Base-by-base conservation (phyloP, 2,113 vertebrate species). In the Meles meles region DNA sequence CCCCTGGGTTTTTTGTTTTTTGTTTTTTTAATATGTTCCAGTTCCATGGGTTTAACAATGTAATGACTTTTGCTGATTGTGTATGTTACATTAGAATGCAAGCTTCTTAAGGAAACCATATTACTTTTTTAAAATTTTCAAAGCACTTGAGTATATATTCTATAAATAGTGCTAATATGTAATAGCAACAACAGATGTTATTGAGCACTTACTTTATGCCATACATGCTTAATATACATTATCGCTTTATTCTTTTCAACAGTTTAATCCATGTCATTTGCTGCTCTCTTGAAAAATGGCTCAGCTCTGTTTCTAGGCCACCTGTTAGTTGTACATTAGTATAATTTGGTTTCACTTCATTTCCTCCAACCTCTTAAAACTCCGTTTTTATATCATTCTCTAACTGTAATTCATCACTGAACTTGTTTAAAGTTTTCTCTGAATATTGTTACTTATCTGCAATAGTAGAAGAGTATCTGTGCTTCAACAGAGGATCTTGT, bases 341-440 rank as follows among this genome's bases (percentile, higher is more conserved):
- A 42, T 76, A 93, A 76, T 65, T 95, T 77, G 55, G 82, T 76
- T 76, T 76, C 5, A 74, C 74, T 37, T 76, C 44, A 57, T 69
- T 84, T 31, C 65, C 44, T 39, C 17, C 65, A 81, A n/a, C 42
- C n/a, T 92, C 37, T 88, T 14, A 67, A 93, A 67, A 49, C 39
- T 83, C 55, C 76, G 82, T 74, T 93, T 67, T 89, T 34, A 77
- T 59, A 49, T 94, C 57, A 67, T 94, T 76, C 27, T 93, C 59
- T 80, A 39, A 47, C 52, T 79, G 17, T 90, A 88, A 65, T 52
- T 31, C 39, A 84, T 59, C 47, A 79, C 37, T 79, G 39, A 69
- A 69, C 69, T 49, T 89, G 34, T n/a, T 90, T 93, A 61, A 93
- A 93, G 59, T 71, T 69, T 79, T 77, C 37, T 89, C 79, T 90